Percentiles rank a stretch among this genome's conserved stretches.
phyloP scores from a whole-genome alignment of 2,888 invertebrate species.

The Hyposoter dolosus region DNA sequence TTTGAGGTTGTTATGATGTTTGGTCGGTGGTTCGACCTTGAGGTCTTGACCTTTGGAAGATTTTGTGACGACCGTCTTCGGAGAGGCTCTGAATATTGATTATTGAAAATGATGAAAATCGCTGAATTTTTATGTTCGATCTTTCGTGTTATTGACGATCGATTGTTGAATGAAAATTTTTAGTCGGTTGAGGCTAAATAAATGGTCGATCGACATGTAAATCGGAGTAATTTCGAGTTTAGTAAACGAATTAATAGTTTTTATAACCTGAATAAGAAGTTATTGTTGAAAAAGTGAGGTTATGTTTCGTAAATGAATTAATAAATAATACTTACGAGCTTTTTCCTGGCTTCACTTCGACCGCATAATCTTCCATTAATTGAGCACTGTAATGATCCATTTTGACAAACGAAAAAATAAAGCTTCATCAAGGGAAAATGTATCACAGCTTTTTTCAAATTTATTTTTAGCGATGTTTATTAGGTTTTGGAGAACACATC shows the following conservation, averaged over 20 bases:
- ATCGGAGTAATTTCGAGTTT: background rate
- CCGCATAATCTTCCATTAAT: constrained; percentile 78
- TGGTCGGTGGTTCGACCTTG: constrained; percentile 36
- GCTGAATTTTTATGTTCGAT: too few species aligned
- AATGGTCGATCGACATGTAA: background rate
- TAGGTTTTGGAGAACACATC: background rate
- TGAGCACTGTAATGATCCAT: constrained; percentile 78
- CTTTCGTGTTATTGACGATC: too few species aligned
- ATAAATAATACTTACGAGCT: constrained; percentile 59
- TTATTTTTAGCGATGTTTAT: constrained; percentile 20
- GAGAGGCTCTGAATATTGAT: constrained; percentile 52
- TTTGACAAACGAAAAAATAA: constrained; percentile 36
- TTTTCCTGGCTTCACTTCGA: constrained; percentile 72
- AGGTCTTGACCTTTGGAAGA: constrained; percentile 17
- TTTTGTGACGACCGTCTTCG: constrained; percentile 14
- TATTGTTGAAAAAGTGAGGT: constrained; percentile 38
- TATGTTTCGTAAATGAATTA: constrained; percentile 34
- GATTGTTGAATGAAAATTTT: too few species aligned
- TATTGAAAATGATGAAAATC: background rate
- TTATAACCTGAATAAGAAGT: background rate
- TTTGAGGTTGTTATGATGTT: constrained; percentile 85
- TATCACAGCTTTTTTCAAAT: background rate
- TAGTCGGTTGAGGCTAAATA: background rate
- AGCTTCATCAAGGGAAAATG: background rate
- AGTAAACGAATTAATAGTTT: background rate